Percentiles rank a stretch among this genome's conserved stretches.
Conservation (phyloP, 2,113 vertebrate genomes). For the Naja naja region DNA sequence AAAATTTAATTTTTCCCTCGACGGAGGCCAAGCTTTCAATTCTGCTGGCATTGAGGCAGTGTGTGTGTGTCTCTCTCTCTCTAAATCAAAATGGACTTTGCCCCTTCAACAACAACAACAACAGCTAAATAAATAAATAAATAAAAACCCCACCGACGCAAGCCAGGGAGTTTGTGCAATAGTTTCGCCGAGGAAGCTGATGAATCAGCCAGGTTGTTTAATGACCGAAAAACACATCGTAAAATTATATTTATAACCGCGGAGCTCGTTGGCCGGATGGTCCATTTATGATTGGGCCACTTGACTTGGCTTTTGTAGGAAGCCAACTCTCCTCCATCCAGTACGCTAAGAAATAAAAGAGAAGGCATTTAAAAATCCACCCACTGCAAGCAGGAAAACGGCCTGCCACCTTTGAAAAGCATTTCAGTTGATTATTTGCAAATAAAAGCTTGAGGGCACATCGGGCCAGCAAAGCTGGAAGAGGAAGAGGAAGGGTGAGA, state of each 20-base stretch:
- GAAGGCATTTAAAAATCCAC: not conserved
- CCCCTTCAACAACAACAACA: not conserved
- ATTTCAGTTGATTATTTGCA: conserved; percentile 1
- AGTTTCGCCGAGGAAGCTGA: not conserved
- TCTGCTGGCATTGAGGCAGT: not conserved
- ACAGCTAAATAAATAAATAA: not conserved
- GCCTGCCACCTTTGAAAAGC: not conserved
- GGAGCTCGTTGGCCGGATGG: not conserved
- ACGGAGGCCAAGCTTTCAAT: not conserved
- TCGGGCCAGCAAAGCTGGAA: not conserved
- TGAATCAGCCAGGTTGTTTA: not conserved
- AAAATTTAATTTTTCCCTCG: not conserved
- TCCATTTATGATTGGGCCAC: not conserved
- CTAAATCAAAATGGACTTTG: not conserved
- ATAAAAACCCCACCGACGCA: not conserved
- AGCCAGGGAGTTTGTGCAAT: not conserved
- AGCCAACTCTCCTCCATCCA: not conserved
- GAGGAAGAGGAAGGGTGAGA: not conserved
- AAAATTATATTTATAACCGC: not conserved
- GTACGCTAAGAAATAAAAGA: not conserved
- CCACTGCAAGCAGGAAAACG: not conserved
- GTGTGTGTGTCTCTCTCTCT: too few relatives aligned
- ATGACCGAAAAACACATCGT: not conserved
- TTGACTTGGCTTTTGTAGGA: not conserved
- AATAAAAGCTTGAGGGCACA: not conserved